These are phyloP conservation scores for Sylvietta virens DNA, from an alignment of 2,113 vertebrate genomes.

Conservation along the genomic window DNA sequence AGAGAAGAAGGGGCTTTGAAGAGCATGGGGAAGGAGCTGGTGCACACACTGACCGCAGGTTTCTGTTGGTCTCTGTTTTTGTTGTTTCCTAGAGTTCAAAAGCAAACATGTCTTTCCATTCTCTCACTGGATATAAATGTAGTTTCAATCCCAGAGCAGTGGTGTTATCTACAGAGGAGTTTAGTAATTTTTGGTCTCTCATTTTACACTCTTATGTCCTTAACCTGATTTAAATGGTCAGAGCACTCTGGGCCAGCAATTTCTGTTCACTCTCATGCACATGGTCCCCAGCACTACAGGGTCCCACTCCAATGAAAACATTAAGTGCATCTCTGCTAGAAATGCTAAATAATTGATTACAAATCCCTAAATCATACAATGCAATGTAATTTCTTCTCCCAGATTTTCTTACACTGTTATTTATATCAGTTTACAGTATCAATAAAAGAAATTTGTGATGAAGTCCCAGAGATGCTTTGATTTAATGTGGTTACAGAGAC, in stretches of 20 bases:
- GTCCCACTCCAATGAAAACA: background rate
- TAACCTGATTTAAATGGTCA: background rate
- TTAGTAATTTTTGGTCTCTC: background rate
- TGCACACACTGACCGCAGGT: background rate
- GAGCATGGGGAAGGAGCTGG: background rate
- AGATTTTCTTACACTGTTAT: constrained; percentile 15
- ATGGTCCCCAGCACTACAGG: background rate
- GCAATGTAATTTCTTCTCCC: background rate
- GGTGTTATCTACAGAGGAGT: background rate
- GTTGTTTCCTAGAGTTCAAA: background rate
- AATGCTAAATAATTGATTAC: constrained; percentile 43
- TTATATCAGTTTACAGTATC: background rate
- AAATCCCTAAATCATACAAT: background rate
- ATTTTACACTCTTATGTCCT: background rate
- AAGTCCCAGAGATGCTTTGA: background rate
- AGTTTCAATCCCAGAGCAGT: background rate
- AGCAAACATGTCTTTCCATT: background rate
- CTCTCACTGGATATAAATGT: background rate
- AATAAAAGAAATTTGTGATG: constrained; percentile 27
- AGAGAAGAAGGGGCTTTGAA: background rate
- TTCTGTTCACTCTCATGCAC: fast-evolving
- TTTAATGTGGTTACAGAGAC: constrained; percentile 28
- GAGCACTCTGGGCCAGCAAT: background rate
- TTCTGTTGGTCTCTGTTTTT: background rate
- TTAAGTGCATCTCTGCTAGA: background rate